phyloP scores from a whole-genome alignment of 1,140 invertebrate species.

The Meloidogyne hapla region DNA sequence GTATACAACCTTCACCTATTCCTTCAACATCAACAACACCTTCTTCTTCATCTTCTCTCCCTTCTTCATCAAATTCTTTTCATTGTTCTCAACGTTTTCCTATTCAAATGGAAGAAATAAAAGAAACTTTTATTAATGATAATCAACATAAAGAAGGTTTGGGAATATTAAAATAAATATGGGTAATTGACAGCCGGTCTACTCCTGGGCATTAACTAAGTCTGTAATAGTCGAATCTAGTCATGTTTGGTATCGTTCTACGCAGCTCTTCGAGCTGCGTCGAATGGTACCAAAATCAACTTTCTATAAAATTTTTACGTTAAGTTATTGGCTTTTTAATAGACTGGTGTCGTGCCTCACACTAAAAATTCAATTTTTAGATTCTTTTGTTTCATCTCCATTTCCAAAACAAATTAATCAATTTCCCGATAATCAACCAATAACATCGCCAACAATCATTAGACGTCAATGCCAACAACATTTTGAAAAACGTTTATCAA shows the following conservation, averaged over 20 bases:
- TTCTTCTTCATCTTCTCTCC: not conserved
- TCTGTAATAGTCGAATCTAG: too few species aligned
- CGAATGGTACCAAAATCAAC: too few species aligned
- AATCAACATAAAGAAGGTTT: not conserved
- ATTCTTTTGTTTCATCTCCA: not conserved
- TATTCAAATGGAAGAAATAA: not conserved
- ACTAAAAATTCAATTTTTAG: not conserved
- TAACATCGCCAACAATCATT: not conserved
- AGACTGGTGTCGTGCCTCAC: too few species aligned
- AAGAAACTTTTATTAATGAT: too few species aligned
- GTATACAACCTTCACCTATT: conserved; percentile 4
- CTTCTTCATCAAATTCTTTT: not conserved
- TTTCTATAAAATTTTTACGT: too few species aligned
- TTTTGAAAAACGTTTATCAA: not conserved
- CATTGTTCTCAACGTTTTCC: conserved; percentile 10
- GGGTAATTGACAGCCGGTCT: too few species aligned
- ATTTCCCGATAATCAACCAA: not conserved
- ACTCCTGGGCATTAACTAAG: too few species aligned
- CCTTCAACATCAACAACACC: not conserved
- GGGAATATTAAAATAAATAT: too few species aligned
- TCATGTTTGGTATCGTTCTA: too few species aligned
- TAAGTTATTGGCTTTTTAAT: too few species aligned
- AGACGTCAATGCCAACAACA: not conserved
- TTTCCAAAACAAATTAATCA: not conserved
- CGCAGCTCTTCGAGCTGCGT: too few species aligned